Evolutionary conservation across 2,888 invertebrate genomes (phyloP).

Genomic region (Dugesia japonica): DNA sequence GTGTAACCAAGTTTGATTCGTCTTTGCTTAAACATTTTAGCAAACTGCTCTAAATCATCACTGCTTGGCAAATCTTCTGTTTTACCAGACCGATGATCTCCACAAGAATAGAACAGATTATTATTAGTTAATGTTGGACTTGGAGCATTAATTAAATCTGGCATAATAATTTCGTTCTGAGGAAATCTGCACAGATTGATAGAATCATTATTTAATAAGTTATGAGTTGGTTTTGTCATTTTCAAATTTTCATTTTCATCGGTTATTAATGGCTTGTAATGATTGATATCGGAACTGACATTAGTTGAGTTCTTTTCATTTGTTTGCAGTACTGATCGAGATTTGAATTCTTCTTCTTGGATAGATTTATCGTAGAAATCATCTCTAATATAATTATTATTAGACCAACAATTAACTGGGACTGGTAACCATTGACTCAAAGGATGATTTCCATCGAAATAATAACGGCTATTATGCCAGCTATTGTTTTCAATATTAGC

Average conservation of each 20-base stretch:
- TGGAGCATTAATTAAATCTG: background rate
- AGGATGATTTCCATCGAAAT: background rate
- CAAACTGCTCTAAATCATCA: constrained; percentile 69
- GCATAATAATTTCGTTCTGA: constrained; percentile 7
- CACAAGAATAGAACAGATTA: background rate
- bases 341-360: background rate
- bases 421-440: constrained; percentile 3
- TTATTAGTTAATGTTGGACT: constrained; percentile 9
- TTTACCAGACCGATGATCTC: background rate
- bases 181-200: background rate
- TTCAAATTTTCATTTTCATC: background rate
- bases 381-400: background rate
- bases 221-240: background rate
- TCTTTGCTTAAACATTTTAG: constrained; percentile 96
- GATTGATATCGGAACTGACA: background rate
- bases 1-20: constrained; percentile 96
- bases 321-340: background rate
- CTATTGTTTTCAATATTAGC: background rate
- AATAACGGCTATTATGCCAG: background rate
- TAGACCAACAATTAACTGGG: background rate
- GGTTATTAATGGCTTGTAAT: background rate
- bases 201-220: background rate
- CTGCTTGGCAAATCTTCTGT: background rate
- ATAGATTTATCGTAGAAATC: background rate
- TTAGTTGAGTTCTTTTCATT: background rate